Percentiles rank a stretch among this genome's conserved stretches.
Evolutionary conservation across 2,888 invertebrate species (phyloP).

Genomic region (Pilophorus perplexus): DNA sequence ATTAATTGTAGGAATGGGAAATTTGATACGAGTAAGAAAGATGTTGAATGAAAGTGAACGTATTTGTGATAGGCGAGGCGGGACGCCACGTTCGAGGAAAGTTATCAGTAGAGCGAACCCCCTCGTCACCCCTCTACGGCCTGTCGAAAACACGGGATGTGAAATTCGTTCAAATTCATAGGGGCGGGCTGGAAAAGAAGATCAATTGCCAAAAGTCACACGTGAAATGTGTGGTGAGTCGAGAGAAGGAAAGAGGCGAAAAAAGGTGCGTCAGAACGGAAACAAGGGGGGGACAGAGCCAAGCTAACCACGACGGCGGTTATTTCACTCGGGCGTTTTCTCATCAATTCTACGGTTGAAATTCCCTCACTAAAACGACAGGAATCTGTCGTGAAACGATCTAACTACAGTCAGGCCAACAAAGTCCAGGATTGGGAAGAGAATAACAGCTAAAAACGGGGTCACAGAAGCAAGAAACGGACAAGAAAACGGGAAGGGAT

Average conservation of each 20-base stretch:
- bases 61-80: slow-evolving; percentile 33
- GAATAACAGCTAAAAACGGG: slow-evolving; percentile 30
- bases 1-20: no score
- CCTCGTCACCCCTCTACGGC: slow-evolving; percentile 9
- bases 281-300: slow-evolving; percentile 29
- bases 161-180: slow-evolving; percentile 1
- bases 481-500: slow-evolving; percentile 15
- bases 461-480: slow-evolving; percentile 36
- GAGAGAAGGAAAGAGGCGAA: neutral
- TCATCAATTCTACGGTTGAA: no score
- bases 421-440: neutral
- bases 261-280: slow-evolving; percentile 26
- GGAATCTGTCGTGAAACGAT: no score
- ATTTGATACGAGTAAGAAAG: neutral
- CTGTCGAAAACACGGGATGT: slow-evolving; percentile 15
- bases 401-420: no score
- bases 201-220: no score
- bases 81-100: slow-evolving; percentile 36
- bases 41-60: slow-evolving; percentile 28
- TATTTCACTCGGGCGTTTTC: neutral
- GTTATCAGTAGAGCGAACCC: slow-evolving; percentile 34
- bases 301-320: slow-evolving; percentile 36
- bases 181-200: no score
- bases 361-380: no score
- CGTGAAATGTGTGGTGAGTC: no score